Conservation (phyloP, 2,888 invertebrate species). For the Acanthococcus lagerstroemiae region DNA sequence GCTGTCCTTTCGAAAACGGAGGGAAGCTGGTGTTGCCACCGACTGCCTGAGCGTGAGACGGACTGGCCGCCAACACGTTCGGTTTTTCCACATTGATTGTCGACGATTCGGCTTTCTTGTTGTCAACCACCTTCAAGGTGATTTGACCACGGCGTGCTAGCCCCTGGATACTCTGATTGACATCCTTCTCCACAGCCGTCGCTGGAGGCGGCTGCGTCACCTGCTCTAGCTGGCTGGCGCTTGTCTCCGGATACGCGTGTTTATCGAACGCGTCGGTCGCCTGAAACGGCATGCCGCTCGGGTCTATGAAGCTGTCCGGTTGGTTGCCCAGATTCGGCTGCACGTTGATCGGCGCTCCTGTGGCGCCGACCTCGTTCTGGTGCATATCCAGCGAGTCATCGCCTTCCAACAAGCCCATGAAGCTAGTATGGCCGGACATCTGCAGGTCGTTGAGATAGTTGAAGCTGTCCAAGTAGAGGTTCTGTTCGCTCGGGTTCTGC, state of each 20-base stretch:
- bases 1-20: background rate
- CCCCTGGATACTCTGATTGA: slow-evolving; percentile 11
- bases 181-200: slow-evolving; percentile 8
- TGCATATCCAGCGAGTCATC: slow-evolving; percentile 7
- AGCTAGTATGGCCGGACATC: slow-evolving; percentile 20
- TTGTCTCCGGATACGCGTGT: background rate
- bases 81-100: background rate
- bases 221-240: too few relatives aligned
- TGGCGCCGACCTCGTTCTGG: background rate
- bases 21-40: background rate
- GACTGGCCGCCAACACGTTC: background rate
- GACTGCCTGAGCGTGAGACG: background rate
- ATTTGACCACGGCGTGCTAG: slow-evolving; percentile 15
- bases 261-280: background rate
- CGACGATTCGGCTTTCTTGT: background rate
- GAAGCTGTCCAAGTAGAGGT: background rate
- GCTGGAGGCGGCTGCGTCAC: background rate
- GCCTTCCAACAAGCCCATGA: slow-evolving; percentile 26
- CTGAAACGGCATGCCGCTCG: background rate
- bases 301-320: background rate
- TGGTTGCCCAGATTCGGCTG: too few relatives aligned
- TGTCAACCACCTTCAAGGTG: slow-evolving; percentile 10
- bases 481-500: background rate
- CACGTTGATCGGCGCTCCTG: too few relatives aligned
- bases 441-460: slow-evolving; percentile 15